Conservation (phyloP, 2,888 invertebrate genomes). For the Tipula unca region DNA sequence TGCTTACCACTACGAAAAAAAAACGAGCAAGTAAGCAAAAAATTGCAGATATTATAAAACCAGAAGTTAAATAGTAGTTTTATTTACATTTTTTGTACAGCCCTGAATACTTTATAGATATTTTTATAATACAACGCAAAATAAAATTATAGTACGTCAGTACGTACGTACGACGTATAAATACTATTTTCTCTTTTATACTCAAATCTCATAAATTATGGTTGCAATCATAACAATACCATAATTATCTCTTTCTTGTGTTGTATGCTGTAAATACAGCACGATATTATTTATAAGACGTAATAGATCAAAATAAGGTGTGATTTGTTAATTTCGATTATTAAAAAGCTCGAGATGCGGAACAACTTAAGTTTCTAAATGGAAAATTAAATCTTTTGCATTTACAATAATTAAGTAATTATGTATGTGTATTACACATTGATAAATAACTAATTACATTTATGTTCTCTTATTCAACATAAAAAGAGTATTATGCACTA, state of each 20-base stretch:
- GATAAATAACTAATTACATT: not conserved
- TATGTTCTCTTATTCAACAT: not conserved
- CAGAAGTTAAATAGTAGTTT: not conserved
- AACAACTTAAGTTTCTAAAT: not conserved
- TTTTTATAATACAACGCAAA: not conserved
- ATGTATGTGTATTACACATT: not conserved
- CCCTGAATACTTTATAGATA: not conserved
- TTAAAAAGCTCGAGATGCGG: not conserved
- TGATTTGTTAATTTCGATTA: not conserved
- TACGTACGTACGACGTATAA: not conserved
- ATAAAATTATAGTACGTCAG: not conserved
- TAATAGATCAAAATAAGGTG: not conserved
- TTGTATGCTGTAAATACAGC: not conserved
- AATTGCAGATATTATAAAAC: not conserved
- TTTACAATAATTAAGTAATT: not conserved
- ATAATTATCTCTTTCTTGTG: not conserved
- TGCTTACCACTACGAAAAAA: not conserved
- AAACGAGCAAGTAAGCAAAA: not conserved
- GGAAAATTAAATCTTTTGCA: not conserved
- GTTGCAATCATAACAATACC: not conserved
- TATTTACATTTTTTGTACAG: not conserved
- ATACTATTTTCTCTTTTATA: not conserved
- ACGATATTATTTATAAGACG: not conserved
- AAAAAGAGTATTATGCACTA: not conserved
- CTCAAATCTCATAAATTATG: not conserved